Evolutionary conservation across 2,797 vertebrate genomes (phyloP).

Genomic region (Oreochromis mossambicus): DNA sequence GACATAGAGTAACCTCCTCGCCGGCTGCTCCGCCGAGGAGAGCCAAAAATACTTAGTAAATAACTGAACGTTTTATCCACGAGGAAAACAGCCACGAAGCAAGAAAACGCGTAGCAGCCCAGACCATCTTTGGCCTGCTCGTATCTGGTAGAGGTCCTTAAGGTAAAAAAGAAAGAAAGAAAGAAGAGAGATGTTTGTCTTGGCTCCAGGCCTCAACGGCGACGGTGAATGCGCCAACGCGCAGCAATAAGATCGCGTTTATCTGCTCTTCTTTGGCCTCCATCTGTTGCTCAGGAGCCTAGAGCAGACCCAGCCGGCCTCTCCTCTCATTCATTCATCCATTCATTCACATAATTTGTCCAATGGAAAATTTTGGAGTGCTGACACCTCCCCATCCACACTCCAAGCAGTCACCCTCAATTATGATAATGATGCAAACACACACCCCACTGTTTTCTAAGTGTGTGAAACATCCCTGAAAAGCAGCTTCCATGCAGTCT

Average conservation of each 20-base stretch:
- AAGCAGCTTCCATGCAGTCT: background rate
- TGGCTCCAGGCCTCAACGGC: conserved; percentile 29
- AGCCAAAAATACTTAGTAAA: conserved; percentile 44
- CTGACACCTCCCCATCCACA: conserved; percentile 20
- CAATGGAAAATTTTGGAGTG: conserved; percentile 26
- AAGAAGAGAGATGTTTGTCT: conserved; percentile 23
- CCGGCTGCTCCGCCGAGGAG: conserved; percentile 50
- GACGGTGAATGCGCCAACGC: conserved; percentile 29
- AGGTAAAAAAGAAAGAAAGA: background rate
- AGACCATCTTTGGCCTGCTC: conserved; percentile 25
- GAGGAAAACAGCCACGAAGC: conserved; percentile 11
- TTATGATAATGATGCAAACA: conserved; percentile 68
- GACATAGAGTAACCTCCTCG: conserved; percentile 68
- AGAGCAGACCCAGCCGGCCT: conserved; percentile 20
- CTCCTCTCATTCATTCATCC: conserved; percentile 54
- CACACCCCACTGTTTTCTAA: conserved; percentile 30
- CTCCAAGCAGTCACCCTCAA: conserved; percentile 46
- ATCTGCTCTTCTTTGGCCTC: conserved; percentile 53
- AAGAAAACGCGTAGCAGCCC: conserved; percentile 39
- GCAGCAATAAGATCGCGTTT: conserved; percentile 5
- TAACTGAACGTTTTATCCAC: conserved; percentile 31
- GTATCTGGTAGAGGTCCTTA: background rate
- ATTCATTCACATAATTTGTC: conserved; percentile 60
- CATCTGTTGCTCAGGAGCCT: conserved; percentile 14
- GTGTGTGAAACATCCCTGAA: conserved; percentile 42